Evolutionary conservation across 2,797 vertebrate genomes (phyloP).

Genomic region (Amblyraja radiata): DNA sequence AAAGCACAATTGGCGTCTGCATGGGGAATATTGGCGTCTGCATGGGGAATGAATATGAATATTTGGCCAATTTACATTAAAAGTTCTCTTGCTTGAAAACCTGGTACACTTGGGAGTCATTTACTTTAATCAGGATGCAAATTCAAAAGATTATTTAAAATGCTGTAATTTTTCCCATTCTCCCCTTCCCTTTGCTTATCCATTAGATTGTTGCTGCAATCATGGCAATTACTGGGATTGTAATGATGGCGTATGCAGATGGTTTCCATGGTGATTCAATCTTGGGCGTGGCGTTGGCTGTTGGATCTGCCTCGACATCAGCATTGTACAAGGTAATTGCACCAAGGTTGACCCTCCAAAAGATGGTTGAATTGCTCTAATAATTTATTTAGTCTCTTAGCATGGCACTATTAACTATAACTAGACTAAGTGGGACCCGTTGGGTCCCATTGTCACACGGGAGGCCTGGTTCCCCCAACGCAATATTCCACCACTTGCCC

Average conservation of each 20-base stretch:
- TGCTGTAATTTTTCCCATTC: constrained; percentile 32
- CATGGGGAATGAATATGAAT: neutral
- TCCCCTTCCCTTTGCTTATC: constrained; percentile 45
- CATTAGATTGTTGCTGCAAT: constrained; percentile 94
- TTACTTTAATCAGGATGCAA: neutral
- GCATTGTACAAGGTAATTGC: constrained; percentile 84
- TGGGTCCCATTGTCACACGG: no score
- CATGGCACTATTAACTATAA: neutral
- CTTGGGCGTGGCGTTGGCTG: constrained; percentile 89
- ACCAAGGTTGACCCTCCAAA: neutral
- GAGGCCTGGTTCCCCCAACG: no score
- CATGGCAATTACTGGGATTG: constrained; percentile 97
- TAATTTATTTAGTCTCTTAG: neutral
- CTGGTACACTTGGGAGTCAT: neutral
- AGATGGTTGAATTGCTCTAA: neutral
- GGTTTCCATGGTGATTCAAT: constrained; percentile 94
- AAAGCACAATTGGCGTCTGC: neutral
- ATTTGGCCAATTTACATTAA: neutral
- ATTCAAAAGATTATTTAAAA: neutral
- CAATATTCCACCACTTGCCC: no score
- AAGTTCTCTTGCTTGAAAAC: neutral
- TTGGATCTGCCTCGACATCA: constrained; percentile 92
- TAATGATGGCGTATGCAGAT: constrained; percentile 98
- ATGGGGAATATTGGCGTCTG: neutral
- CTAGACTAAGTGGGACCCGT: no score